Evolutionary conservation across 1,140 invertebrate genomes (phyloP).

Genomic region (Drosophila pandora): DNA sequence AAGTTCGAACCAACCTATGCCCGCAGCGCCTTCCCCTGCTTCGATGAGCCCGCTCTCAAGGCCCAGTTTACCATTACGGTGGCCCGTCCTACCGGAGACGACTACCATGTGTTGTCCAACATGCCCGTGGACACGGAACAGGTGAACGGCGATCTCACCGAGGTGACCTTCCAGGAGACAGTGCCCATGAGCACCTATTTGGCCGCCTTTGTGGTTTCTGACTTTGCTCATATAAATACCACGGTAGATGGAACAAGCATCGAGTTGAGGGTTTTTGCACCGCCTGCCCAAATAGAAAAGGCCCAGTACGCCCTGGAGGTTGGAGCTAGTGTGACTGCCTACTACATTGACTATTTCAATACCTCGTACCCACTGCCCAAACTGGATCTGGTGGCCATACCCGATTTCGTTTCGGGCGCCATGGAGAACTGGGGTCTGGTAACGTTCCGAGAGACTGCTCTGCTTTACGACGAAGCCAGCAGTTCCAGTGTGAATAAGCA

Average conservation of each 20-base stretch:
- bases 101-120: conserved; percentile 91
- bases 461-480: conserved; percentile 89
- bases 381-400: conserved; percentile 96
- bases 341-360: conserved; percentile 94
- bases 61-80: conserved; percentile 93
- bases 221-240: conserved; percentile 88
- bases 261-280: conserved; percentile 89
- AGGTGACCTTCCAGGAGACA: conserved; percentile 89
- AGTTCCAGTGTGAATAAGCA: conserved; percentile 91
- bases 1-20: conserved; percentile 98
- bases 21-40: conserved; percentile 95
- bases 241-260: conserved; percentile 86
- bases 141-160: conserved; percentile 59
- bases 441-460: conserved; percentile 92
- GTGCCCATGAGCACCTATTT: conserved; percentile 97
- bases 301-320: conserved; percentile 91
- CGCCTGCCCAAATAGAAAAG: conserved; percentile 89
- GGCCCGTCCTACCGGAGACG: conserved; percentile 86
- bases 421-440: conserved; percentile 98
- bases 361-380: conserved; percentile 94
- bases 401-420: conserved; percentile 97
- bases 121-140: conserved; percentile 86
- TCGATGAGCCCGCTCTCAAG: conserved; percentile 97
- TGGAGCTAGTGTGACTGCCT: conserved; percentile 92
- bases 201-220: conserved; percentile 95